Evolutionary conservation across 2,113 vertebrate species (phyloP).

Genomic region (Cisticola juncidis): DNA sequence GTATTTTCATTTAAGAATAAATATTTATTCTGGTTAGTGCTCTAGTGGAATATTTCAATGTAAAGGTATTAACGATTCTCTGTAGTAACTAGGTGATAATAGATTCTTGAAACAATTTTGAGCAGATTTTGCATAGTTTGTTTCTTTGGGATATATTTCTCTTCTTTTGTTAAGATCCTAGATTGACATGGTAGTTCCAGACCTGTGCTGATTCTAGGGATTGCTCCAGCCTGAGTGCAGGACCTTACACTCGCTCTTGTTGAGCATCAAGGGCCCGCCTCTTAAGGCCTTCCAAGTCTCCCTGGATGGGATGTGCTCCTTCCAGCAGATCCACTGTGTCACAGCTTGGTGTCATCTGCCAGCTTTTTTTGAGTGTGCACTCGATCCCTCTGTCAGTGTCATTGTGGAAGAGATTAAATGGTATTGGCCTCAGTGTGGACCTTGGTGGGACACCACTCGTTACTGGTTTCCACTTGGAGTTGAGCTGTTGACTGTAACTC

Average conservation of each 20-base stretch:
- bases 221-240: not conserved
- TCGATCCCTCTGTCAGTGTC: accelerated
- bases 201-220: not conserved
- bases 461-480: not conserved
- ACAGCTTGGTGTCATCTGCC: not conserved
- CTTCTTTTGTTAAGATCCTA: not conserved
- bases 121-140: not conserved
- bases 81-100: not conserved
- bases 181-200: not conserved
- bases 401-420: accelerated
- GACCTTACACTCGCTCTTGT: not conserved
- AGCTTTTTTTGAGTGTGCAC: not conserved
- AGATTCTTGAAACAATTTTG: not conserved
- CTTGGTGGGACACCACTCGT: accelerated
- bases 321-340: not conserved
- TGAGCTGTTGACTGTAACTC: not conserved
- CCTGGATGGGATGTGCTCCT: not conserved
- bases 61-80: not conserved
- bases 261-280: not conserved
- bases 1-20: not conserved
- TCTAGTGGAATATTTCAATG: not conserved
- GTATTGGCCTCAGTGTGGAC: not conserved
- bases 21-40: not conserved
- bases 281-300: not conserved
- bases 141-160: not conserved